phyloP scores from a whole-genome alignment of 2,888 invertebrate species.

The Alsophila aescularia region DNA sequence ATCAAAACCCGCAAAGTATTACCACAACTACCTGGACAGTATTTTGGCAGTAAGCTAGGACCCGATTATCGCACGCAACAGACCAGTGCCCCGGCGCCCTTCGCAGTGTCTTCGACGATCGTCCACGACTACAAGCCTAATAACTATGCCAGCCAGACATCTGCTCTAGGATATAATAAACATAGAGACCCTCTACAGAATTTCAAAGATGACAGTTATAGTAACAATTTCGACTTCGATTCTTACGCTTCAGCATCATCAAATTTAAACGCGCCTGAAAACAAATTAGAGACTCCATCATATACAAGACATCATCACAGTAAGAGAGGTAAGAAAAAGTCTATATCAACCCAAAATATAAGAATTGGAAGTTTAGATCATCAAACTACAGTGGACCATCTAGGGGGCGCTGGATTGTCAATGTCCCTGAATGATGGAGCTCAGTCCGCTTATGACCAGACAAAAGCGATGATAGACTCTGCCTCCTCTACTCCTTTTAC shows the following conservation, averaged over 20 bases:
- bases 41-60: slow-evolving; percentile 54
- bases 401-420: slow-evolving; percentile 55
- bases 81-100: slow-evolving; percentile 60
- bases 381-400: slow-evolving; percentile 67
- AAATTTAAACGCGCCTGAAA: slow-evolving; percentile 58
- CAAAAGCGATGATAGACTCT: slow-evolving; percentile 46
- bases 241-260: slow-evolving; percentile 65
- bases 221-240: slow-evolving; percentile 67
- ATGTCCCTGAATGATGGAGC: slow-evolving; percentile 48
- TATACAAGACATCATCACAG: slow-evolving; percentile 38
- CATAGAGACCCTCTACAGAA: slow-evolving; percentile 62
- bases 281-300: slow-evolving; percentile 51
- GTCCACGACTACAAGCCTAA: slow-evolving; percentile 73
- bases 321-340: slow-evolving; percentile 69
- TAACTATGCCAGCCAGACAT: slow-evolving; percentile 45
- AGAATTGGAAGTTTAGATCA: slow-evolving; percentile 72
- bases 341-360: slow-evolving; percentile 75
- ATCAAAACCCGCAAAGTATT: slow-evolving; percentile 52
- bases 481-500: slow-evolving; percentile 60
- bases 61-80: slow-evolving; percentile 59
- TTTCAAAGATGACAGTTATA: slow-evolving; percentile 60
- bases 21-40: slow-evolving; percentile 41
- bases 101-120: slow-evolving; percentile 66
- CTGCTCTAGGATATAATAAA: slow-evolving; percentile 51
- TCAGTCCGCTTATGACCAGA: slow-evolving; percentile 57